Percentiles rank a stretch among this genome's conserved stretches.
Evolutionary conservation across 2,113 vertebrate genomes (phyloP).

Genomic region (Gnathonemus longibarbis): DNA sequence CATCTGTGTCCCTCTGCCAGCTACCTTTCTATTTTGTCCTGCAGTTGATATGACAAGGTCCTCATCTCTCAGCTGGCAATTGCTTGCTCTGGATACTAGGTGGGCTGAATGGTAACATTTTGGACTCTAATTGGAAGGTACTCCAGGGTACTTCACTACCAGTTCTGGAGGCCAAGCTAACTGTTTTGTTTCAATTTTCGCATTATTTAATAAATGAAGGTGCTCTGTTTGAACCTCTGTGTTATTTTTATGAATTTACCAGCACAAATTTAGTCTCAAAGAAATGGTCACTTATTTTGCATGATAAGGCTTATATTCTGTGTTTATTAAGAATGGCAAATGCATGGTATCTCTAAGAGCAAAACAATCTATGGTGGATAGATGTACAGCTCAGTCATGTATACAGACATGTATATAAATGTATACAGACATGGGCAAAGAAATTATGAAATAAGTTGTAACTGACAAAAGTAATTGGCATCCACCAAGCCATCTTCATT

Average conservation of each 20-base stretch:
- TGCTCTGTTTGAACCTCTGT: slow-evolving; percentile 30
- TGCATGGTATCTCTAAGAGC: background rate
- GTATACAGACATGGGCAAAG: background rate
- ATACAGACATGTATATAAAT: background rate
- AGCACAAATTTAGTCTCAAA: background rate
- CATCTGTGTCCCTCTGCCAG: background rate
- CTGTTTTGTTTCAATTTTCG: slow-evolving; percentile 33
- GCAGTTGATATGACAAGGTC: background rate
- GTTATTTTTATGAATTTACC: background rate
- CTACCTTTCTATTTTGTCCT: background rate
- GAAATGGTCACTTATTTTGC: background rate
- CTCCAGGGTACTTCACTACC: background rate
- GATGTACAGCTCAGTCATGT: background rate
- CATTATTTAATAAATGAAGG: slow-evolving; percentile 50
- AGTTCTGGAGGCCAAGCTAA: background rate
- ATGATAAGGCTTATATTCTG: background rate
- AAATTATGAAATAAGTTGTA: background rate
- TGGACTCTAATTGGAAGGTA: background rate
- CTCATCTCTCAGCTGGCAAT: background rate
- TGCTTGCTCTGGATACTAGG: background rate
- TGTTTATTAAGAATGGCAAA: background rate
- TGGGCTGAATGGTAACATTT: background rate
- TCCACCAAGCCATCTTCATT: background rate
- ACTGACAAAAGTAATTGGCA: background rate
- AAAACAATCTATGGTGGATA: background rate